Evolutionary conservation across 2,113 vertebrate genomes (phyloP), one percentile per base, ranked within the genome.

Genomic region (Synchiropus splendidus): DNA sequence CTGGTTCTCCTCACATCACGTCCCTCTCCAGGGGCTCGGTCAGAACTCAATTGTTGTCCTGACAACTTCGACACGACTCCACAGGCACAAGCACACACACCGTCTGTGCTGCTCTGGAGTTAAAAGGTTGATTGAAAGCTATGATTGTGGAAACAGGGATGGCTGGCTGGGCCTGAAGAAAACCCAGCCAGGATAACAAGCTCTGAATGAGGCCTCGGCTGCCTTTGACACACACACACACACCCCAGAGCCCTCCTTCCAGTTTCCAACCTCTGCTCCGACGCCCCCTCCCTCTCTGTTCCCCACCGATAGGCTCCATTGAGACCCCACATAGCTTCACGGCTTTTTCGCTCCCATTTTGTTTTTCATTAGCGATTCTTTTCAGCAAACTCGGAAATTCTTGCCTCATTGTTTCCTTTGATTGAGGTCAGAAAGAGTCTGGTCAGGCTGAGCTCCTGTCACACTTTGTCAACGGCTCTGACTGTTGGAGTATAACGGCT

Each of bases 61-160:
- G 71, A 81, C 8, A 60, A 54, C 14, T 33, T 33, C 16, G 33
- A 41, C 48, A 42, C 36, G 18, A 17, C 33, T 15, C 18, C n/a
- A 36, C 48, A 34, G 17, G 16, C 6, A 50, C 43, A 17, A 18
- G 39, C 36, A 42, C 36, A 18, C 36, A 27, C 50, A 43, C 48
- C 45, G 44, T 41, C 16, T 11, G 37, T 48, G 34, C 79, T 85
- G 83, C 80, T 66, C 66, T 75, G 74, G 74, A 83, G 76, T 82
- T 75, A 83, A 88, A 27, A 77, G 83, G 79, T 82, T 85, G 82
- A 88, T 86, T 86, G 81, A 87, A 86, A 85, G 79, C 87, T 81
- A 74, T 84, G 81, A 77, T 79, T 83, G 81, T 85, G 84, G 85
- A 85, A 86, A 81, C 75, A 78, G 80, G 60, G 72, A 85, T 82